These are phyloP conservation scores for Macrosoma leucophasiata DNA, from an alignment of 2,888 invertebrate species.

Conservation along the genomic window DNA sequence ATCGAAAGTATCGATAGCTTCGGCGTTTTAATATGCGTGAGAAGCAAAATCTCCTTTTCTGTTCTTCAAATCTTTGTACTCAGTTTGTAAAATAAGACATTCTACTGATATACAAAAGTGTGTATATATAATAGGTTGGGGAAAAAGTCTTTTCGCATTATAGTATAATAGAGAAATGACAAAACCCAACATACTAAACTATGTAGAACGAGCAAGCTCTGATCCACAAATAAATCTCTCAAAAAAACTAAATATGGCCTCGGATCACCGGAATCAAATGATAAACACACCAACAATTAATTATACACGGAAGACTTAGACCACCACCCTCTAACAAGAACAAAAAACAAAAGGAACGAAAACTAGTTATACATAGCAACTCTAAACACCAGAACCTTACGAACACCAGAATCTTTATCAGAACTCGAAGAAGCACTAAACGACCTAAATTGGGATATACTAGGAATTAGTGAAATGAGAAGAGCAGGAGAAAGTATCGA, in stretches of 20 bases:
- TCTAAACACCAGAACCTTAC: constrained; percentile 18
- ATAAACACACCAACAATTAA: constrained; percentile 6
- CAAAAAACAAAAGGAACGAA: constrained; percentile 5
- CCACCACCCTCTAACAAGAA: constrained; percentile 20
- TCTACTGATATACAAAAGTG: no score
- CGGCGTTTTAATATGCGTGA: no score
- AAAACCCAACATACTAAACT: constrained; percentile 13
- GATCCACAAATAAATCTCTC: constrained; percentile 10
- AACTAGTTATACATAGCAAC: constrained; percentile 17
- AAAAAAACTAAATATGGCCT: constrained; percentile 11
- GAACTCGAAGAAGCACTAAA: constrained; percentile 18
- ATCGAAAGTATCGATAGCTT: no score
- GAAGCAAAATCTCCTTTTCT: no score
- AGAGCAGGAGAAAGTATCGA: constrained; percentile 11
- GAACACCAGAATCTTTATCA: constrained; percentile 16
- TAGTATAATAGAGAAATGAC: constrained; percentile 8
- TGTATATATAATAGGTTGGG: no score
- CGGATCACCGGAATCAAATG: constrained; percentile 10
- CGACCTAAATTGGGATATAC: constrained; percentile 18
- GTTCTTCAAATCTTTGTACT: no score
- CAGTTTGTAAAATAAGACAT: no score
- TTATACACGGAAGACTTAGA: constrained; percentile 14
- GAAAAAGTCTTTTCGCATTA: no score
- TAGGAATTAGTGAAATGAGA: constrained; percentile 19
- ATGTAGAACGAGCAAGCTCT: constrained; percentile 12